These are phyloP conservation scores for Orientallactaga sibirica DNA, from an alignment of 2,797 vertebrate species.

Conservation along the genomic window DNA sequence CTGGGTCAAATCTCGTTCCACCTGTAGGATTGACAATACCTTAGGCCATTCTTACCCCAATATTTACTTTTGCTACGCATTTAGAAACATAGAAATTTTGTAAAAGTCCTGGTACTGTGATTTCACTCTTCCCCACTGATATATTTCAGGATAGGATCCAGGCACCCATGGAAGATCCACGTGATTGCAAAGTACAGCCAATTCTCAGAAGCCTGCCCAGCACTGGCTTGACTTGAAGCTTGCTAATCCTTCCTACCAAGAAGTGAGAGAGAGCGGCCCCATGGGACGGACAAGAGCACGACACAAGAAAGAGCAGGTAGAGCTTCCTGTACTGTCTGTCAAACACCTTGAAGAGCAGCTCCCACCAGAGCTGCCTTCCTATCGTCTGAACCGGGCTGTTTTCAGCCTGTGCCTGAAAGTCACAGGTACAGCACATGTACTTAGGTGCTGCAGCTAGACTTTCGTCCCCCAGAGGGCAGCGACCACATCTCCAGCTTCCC, in stretches of 20 bases:
- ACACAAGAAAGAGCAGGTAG: neutral
- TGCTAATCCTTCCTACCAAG: neutral
- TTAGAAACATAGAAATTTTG: neutral
- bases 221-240: neutral
- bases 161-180: neutral
- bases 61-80: neutral
- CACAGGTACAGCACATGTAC: neutral
- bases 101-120: neutral
- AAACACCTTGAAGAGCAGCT: neutral
- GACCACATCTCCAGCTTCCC: neutral
- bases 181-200: constrained; percentile 5
- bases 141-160: neutral
- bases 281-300: neutral
- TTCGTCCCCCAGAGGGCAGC: neutral
- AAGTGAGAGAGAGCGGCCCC: neutral
- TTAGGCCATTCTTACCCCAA: neutral
- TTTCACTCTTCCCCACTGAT: neutral
- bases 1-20: neutral
- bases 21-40: neutral
- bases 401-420: neutral
- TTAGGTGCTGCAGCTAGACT: neutral
- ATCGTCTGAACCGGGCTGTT: neutral
- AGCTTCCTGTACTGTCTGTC: neutral
- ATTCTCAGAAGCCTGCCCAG: neutral
- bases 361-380: neutral